Evolutionary conservation across 2,888 invertebrate genomes (phyloP), one percentile per base, ranked within the genome.

Genomic region (Tricholauxania praeusta): DNA sequence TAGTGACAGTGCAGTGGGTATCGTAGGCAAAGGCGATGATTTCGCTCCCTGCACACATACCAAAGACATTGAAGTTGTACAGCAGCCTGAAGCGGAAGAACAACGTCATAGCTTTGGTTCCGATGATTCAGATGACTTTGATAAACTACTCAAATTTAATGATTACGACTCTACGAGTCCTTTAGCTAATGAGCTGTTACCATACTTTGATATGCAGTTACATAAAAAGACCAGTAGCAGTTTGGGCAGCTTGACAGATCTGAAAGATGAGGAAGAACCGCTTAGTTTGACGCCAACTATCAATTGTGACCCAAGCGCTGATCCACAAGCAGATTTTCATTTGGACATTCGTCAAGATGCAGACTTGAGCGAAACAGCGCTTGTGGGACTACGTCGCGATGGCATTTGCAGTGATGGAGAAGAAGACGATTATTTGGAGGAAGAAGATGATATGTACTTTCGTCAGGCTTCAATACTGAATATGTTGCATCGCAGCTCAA

Each of bases 181-280:
- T 19, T 66, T 87, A 67, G 81, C 85, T 73, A 85, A 83, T 32
- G 87, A 87, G 74, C 67, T 87, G 74, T 75, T 87, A 73, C 87
- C 87, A 3, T 87, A 87, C 79, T 87, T 87, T 66, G 87, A 87
- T 47, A 83, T 85, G 82, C 86, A 87, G 78, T 80, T 87, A 72
- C 81, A 84, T 66, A 85, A 86, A 72, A 84, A 83, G 75, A 81
- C 81, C 66, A 80, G 78, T 19, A 80, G 79, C 22, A 83, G 82
- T 63, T 74, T 84, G 67, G 80, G 82, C 57, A 86, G 87, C 74
- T 80, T 87, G 19, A 82, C 79, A 51, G 85, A 87, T 71, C 78
- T 87, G 15, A 79, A 82, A 69, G 77, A 79, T 53, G 72, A 77
- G 7, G 79, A 79, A 5, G 80, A 85, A 57, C 83, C 83, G 1